Evolutionary conservation across 2,797 vertebrate species (phyloP).

Genomic region (Sorex maritimensis): DNA sequence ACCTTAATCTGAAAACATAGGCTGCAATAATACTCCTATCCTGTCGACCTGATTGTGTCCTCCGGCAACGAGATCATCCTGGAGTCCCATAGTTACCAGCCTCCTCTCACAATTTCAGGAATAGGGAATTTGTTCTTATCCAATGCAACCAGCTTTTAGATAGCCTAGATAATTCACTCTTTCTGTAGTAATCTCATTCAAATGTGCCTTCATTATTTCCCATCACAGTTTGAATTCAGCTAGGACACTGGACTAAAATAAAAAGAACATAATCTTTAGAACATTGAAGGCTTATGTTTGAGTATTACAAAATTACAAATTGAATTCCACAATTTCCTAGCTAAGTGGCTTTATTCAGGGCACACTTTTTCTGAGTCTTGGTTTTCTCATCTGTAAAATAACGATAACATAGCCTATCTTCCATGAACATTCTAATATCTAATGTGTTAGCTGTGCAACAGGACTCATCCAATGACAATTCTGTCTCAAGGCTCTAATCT

Average conservation of each 20-base stretch:
- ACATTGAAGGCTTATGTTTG: not conserved
- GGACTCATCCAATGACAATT: not conserved
- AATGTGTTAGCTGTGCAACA: not conserved
- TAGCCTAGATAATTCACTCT: not conserved
- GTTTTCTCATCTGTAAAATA: not conserved
- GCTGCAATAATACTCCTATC: too few species aligned
- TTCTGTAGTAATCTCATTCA: slow-evolving; percentile 7
- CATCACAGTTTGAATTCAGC: not conserved
- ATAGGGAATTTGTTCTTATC: not conserved
- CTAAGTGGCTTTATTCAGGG: not conserved
- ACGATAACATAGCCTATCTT: not conserved
- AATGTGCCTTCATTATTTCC: not conserved
- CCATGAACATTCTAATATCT: not conserved
- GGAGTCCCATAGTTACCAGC: not conserved
- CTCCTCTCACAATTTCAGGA: not conserved
- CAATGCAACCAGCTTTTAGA: not conserved
- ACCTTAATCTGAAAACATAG: not conserved
- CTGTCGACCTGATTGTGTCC: not conserved
- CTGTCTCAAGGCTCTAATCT: not conserved
- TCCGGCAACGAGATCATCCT: not conserved
- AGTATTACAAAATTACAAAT: not conserved
- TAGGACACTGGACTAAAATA: not conserved
- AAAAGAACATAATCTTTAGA: not conserved
- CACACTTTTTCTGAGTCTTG: not conserved
- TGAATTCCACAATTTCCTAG: not conserved